Percentiles rank a stretch among this genome's conserved stretches.
These are phyloP conservation scores for Nasonia giraulti DNA, from an alignment of 1,140 invertebrate species.

Conservation along the genomic window DNA sequence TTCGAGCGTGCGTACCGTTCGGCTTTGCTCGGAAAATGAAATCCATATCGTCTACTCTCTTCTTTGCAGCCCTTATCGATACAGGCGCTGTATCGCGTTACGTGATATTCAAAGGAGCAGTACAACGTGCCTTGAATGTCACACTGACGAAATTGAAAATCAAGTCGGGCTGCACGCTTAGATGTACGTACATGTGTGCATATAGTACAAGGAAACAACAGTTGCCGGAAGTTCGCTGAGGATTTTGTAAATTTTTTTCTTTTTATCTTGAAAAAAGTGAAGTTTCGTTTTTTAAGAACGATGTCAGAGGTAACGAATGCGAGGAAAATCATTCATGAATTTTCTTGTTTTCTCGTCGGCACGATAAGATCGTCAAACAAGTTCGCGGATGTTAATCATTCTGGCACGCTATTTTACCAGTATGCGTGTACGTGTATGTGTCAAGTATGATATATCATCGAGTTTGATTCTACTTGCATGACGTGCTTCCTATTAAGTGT, in stretches of 20 bases:
- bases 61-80: background rate
- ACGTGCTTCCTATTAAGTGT: background rate
- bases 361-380: background rate
- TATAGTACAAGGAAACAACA: too few species aligned
- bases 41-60: background rate
- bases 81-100: background rate
- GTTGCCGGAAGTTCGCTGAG: background rate
- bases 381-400: background rate
- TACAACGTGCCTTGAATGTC: background rate
- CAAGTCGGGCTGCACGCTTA: background rate
- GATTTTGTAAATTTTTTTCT: background rate
- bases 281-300: background rate
- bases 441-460: background rate
- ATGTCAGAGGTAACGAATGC: background rate
- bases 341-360: background rate
- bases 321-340: background rate
- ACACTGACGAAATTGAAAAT: slow-evolving; percentile 17
- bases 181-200: background rate
- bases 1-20: background rate
- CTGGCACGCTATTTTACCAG: background rate
- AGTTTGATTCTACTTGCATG: background rate
- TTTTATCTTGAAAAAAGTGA: background rate
- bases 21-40: background rate
- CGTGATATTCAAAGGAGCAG: background rate
- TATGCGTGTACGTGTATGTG: background rate